These are phyloP conservation scores for Magallana ariakensis DNA, from an alignment of 1,140 invertebrate genomes.

Conservation along the genomic window DNA sequence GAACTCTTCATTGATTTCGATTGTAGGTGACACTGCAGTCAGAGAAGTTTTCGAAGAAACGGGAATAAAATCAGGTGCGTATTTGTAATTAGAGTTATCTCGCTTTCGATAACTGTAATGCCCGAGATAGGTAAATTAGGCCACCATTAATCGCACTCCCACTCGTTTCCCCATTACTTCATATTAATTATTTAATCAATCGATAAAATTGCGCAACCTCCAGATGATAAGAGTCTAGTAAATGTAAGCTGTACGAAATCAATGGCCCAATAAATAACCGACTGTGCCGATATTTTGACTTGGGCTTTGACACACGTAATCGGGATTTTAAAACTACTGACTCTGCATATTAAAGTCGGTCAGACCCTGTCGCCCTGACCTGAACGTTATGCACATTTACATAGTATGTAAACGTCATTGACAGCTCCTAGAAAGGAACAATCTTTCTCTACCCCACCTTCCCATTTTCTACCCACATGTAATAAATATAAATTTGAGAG, in stretches of 20 bases:
- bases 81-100: conserved; percentile 32
- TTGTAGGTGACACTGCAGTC: conserved; percentile 84
- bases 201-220: conserved; percentile 26
- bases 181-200: conserved; percentile 35
- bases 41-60: conserved; percentile 96
- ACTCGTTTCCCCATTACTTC: conserved; percentile 1
- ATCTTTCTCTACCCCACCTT: background rate
- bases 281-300: background rate
- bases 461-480: background rate
- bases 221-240: background rate
- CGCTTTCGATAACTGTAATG: background rate
- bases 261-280: conserved; percentile 1
- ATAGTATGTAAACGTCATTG: background rate
- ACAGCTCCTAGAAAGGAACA: background rate
- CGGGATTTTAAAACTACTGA: conserved; percentile 19
- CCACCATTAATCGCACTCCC: background rate
- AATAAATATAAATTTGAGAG: background rate
- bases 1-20: no score
- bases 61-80: conserved; percentile 84
- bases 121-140: background rate
- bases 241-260: background rate
- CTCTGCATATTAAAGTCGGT: conserved; percentile 29
- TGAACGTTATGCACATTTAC: background rate
- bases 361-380: conserved; percentile 6
- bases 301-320: background rate